These are phyloP conservation scores for Cygnus olor DNA, from an alignment of 2,797 vertebrate genomes.

Conservation along the genomic window DNA sequence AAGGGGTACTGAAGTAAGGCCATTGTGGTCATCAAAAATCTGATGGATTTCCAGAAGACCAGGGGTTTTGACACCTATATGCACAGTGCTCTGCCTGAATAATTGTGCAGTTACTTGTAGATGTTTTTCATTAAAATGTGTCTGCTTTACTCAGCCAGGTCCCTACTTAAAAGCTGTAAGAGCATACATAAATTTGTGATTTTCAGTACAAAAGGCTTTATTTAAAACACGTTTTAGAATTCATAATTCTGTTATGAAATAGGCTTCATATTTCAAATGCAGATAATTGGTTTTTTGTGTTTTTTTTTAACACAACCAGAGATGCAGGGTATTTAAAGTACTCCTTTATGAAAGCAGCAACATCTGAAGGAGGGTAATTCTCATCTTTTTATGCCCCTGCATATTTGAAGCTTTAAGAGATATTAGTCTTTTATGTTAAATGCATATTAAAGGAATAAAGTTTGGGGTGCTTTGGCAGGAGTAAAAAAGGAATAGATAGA, in stretches of 20 bases:
- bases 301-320: conserved; percentile 1
- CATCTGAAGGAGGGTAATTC: conserved; percentile 66
- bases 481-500: conserved; percentile 47
- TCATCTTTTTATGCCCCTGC: conserved; percentile 55
- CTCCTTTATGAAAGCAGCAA: conserved; percentile 49
- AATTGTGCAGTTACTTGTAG: background rate
- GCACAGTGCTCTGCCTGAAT: background rate
- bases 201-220: conserved; percentile 35
- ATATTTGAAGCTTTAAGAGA: conserved; percentile 49
- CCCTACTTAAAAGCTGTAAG: conserved; percentile 16
- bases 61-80: background rate
- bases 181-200: background rate
- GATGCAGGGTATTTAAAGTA: conserved; percentile 42
- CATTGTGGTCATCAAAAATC: background rate
- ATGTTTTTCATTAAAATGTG: background rate
- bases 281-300: background rate
- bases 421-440: conserved; percentile 53
- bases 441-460: conserved; percentile 40
- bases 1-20: background rate
- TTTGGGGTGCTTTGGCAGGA: conserved; percentile 54
- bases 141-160: background rate
- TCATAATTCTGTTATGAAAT: conserved; percentile 34
- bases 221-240: conserved; percentile 32
- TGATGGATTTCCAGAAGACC: background rate
- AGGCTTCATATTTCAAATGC: conserved; percentile 55